Conservation (phyloP, 1,140 invertebrate species). For the Ooceraea biroi region DNA sequence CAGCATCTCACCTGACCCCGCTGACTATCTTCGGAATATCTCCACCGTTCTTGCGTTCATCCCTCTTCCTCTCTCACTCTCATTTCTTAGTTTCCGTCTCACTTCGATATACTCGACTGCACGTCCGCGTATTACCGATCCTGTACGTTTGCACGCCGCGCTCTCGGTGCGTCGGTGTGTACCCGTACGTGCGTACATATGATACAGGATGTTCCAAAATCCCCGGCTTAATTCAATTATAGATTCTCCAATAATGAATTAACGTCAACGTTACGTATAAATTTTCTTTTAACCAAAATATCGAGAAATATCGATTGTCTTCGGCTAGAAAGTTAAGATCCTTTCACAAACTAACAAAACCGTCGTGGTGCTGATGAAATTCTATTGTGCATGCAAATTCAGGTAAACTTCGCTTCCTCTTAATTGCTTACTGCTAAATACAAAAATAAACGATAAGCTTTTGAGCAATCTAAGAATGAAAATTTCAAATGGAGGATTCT, state of each 20-base stretch:
- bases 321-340: neutral
- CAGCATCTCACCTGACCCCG: constrained; percentile 68
- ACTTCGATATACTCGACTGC: constrained; percentile 42
- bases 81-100: constrained; percentile 57
- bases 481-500: neutral
- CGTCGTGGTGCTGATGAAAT: neutral
- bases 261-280: neutral
- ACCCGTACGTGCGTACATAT: neutral
- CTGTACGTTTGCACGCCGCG: neutral
- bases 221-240: neutral
- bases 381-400: neutral
- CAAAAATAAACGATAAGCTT: neutral
- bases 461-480: neutral
- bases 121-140: too few relatives aligned
- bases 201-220: constrained; percentile 35
- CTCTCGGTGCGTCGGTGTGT: neutral
- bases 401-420: neutral
- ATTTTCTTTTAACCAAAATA: neutral
- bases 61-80: constrained; percentile 10
- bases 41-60: constrained; percentile 44
- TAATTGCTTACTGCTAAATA: constrained; percentile 23
- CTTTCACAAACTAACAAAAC: neutral
- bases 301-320: neutral
- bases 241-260: neutral
- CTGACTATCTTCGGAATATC: constrained; percentile 62